These are phyloP conservation scores for Heterotilapia buettikoferi DNA, from an alignment of 2,113 vertebrate species.

Conservation along the genomic window DNA sequence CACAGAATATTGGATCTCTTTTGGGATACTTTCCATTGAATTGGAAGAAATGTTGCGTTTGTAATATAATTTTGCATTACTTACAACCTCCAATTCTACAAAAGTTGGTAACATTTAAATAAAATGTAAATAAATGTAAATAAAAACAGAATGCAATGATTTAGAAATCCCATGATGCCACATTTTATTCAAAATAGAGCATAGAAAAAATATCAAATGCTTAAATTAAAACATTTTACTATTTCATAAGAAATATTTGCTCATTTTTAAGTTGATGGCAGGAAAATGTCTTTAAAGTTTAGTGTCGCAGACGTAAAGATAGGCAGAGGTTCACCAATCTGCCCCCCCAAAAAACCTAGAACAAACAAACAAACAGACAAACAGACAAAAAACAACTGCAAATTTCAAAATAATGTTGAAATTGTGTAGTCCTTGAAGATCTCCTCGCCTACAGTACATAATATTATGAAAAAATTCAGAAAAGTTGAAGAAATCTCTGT, in stretches of 20 bases:
- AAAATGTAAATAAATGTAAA: not conserved
- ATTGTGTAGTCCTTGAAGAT: not conserved
- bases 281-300: not conserved
- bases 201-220: not conserved
- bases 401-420: not conserved
- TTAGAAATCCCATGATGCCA: not conserved
- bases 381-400: not conserved
- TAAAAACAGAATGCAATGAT: not conserved
- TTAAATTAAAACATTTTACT: not conserved
- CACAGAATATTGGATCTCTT: not conserved
- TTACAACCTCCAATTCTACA: not conserved
- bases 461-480: not conserved
- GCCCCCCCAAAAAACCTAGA: not conserved
- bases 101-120: not conserved
- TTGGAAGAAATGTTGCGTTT: not conserved
- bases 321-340: not conserved
- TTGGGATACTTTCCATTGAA: not conserved
- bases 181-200: not conserved
- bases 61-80: not conserved
- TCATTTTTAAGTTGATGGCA: not conserved
- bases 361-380: accelerated
- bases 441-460: not conserved
- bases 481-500: not conserved
- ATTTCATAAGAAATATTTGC: not conserved
- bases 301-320: not conserved